Evolutionary conservation across 2,888 invertebrate species (phyloP).

Genomic region (Napeogenes inachia): DNA sequence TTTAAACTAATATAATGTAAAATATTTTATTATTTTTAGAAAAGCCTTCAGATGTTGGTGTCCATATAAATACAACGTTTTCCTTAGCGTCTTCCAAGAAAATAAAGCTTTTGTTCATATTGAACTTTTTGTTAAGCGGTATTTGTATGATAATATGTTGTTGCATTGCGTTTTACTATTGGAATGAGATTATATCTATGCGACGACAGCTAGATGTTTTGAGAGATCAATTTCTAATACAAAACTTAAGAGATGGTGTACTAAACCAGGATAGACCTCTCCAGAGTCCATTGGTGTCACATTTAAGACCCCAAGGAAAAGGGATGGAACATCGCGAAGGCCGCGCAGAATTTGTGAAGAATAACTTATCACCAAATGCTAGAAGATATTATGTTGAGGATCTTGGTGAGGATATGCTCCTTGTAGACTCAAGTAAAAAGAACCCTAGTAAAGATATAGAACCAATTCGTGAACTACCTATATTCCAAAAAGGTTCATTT

Average conservation of each 20-base stretch:
- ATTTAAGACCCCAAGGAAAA: conserved; percentile 39
- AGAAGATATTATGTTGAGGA: conserved; percentile 61
- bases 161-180: conserved; percentile 64
- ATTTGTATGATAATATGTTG: conserved; percentile 62
- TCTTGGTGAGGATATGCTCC: conserved; percentile 62
- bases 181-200: conserved; percentile 66
- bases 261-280: conserved; percentile 41
- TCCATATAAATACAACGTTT: conserved; percentile 70
- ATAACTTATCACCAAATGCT: conserved; percentile 40
- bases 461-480: conserved; percentile 43
- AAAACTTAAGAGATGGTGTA: conserved; percentile 43
- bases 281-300: conserved; percentile 49
- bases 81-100: conserved; percentile 74
- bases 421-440: conserved; percentile 63
- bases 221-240: conserved; percentile 55
- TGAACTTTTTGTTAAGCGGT: conserved; percentile 65
- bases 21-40: conserved; percentile 47
- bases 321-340: conserved; percentile 45
- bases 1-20: conserved; percentile 13
- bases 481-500: conserved; percentile 53
- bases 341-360: conserved; percentile 41
- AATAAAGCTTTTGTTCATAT: conserved; percentile 64
- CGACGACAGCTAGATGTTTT: conserved; percentile 58
- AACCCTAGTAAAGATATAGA: conserved; percentile 44
- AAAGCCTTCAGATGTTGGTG: conserved; percentile 65